Evolutionary conservation across 2,113 vertebrate species (phyloP).

Genomic region (Rhynchopsitta pachyrhyncha): DNA sequence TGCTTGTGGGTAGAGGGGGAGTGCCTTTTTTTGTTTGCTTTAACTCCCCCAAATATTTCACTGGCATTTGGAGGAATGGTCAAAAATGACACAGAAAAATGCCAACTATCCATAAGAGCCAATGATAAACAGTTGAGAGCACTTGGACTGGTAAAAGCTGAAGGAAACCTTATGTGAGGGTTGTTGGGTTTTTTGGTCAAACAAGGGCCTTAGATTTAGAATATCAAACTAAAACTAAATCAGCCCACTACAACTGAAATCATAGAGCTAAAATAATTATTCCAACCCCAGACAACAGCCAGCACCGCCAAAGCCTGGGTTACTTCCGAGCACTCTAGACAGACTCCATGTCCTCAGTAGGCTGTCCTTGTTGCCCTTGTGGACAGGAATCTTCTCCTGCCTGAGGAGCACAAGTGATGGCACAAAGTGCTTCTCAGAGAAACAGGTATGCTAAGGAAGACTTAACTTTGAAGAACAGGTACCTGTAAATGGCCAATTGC

Average conservation of each 20-base stretch:
- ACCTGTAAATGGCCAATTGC: background rate
- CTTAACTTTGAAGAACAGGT: background rate
- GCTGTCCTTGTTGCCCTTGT: too few species aligned
- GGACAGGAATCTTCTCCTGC: background rate
- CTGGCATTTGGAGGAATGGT: background rate
- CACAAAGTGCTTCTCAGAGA: background rate
- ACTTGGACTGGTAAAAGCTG: background rate
- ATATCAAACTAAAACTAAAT: background rate
- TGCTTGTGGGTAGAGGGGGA: background rate
- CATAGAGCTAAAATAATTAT: background rate
- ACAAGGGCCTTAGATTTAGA: background rate
- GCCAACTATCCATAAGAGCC: background rate
- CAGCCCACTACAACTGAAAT: background rate
- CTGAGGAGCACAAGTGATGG: background rate
- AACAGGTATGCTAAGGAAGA: background rate
- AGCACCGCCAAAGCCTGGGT: background rate
- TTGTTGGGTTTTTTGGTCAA: background rate
- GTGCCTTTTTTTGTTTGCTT: background rate
- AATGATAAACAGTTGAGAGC: background rate
- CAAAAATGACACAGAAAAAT: background rate
- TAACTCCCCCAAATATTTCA: background rate
- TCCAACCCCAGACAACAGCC: background rate
- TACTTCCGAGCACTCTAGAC: background rate
- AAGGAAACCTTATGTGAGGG: background rate
- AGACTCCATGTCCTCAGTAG: background rate